Evolutionary conservation across 2,797 vertebrate genomes (phyloP).

Genomic region (Paramormyrops hopkinsi): DNA sequence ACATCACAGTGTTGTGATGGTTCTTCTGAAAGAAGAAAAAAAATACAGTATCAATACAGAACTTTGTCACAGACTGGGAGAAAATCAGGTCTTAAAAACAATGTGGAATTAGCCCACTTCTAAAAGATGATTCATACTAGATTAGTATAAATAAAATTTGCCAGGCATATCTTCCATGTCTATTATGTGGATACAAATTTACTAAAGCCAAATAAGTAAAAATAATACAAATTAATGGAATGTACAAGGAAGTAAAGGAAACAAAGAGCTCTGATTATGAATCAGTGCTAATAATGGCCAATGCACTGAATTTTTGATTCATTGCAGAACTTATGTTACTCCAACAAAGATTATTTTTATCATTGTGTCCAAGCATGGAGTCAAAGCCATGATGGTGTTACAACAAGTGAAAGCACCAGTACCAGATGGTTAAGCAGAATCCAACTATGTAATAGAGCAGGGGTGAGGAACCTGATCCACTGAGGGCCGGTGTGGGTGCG

Average conservation of each 20-base stretch:
- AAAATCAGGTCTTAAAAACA: conserved; percentile 53
- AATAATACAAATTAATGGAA: neutral
- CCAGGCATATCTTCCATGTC: neutral
- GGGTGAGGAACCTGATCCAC: too few species aligned
- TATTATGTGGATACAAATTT: neutral
- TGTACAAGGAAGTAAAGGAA: neutral
- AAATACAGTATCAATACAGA: conserved; percentile 45
- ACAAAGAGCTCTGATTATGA: neutral
- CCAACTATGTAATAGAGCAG: neutral
- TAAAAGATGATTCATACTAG: conserved; percentile 47
- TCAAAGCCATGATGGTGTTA: neutral
- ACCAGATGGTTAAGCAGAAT: neutral
- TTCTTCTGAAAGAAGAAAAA: conserved; percentile 14
- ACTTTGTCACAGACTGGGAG: conserved; percentile 49
- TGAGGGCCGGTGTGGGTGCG: too few species aligned
- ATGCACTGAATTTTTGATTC: neutral
- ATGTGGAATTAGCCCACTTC: conserved; percentile 40
- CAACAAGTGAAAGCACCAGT: neutral
- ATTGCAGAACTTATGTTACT: neutral
- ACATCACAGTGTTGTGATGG: conserved; percentile 16
- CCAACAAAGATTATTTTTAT: neutral
- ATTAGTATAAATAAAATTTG: conserved; percentile 28
- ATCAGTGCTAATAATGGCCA: neutral
- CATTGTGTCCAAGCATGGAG: neutral
- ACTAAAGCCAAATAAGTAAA: neutral